These are phyloP conservation scores for Pteropus alecto DNA, from an alignment of 2,113 vertebrate species.

Conservation along the genomic window DNA sequence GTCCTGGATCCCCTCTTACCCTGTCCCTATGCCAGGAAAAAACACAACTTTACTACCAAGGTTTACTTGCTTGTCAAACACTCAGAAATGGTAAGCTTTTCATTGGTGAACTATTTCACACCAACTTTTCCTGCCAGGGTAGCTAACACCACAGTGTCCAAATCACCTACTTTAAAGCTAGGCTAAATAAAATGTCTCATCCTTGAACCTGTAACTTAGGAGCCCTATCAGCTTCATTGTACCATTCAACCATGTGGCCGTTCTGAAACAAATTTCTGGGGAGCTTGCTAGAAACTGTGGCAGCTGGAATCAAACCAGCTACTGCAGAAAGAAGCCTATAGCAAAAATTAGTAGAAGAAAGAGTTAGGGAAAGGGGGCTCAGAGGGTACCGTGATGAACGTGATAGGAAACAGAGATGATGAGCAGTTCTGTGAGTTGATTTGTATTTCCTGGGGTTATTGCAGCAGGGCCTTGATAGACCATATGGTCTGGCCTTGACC, in stretches of 20 bases:
- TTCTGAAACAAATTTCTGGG: neutral
- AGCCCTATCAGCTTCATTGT: neutral
- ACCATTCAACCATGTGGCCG: neutral
- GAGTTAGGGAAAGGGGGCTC: neutral
- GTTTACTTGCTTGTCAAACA: neutral
- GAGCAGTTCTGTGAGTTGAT: constrained; percentile 37
- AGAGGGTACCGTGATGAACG: constrained; percentile 5
- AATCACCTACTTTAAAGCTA: rapidly evolving
- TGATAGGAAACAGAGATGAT: constrained; percentile 49
- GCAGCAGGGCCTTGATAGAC: constrained; percentile 60
- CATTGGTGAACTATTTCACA: neutral
- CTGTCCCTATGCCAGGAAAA: neutral
- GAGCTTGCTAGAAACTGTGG: neutral
- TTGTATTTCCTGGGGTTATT: constrained; percentile 70
- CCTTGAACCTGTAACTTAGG: rapidly evolving
- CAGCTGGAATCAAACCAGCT: neutral
- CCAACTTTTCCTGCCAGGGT: too few relatives aligned
- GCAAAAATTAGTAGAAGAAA: neutral
- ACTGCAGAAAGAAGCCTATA: neutral
- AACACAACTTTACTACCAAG: neutral
- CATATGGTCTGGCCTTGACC: constrained; percentile 84
- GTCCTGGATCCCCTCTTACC: neutral
- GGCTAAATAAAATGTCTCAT: neutral
- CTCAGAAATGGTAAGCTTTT: neutral
- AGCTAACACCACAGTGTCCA: neutral